Conservation (phyloP, 2,113 vertebrate genomes). For the Odocoileus virginianus region DNA sequence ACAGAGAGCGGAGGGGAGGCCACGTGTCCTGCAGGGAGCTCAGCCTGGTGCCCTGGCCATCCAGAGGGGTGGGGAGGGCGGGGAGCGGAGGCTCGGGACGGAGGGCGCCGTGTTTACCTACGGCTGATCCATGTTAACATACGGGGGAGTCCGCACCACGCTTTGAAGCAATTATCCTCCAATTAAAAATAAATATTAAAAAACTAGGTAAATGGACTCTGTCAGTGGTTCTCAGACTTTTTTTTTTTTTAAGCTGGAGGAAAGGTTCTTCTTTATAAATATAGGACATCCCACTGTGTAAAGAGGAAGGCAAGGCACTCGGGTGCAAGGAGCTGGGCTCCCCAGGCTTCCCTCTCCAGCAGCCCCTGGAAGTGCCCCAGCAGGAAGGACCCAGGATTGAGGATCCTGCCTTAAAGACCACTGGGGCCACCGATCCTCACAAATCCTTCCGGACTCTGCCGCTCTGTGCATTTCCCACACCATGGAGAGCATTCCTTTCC, state of each 20-base stretch:
- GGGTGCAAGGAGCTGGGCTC: neutral
- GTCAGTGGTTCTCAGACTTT: neutral
- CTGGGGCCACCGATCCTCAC: neutral
- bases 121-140: neutral
- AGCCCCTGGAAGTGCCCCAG: neutral
- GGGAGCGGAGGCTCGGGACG: accelerated
- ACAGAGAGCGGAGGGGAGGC: neutral
- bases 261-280: neutral
- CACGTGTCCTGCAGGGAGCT: neutral
- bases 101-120: neutral
- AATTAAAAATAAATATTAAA: neutral
- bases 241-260: neutral
- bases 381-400: neutral
- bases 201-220: neutral
- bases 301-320: neutral
- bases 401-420: neutral
- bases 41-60: neutral
- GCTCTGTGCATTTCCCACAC: neutral
- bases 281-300: neutral
- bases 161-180: neutral
- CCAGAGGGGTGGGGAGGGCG: accelerated
- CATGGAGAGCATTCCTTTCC: neutral
- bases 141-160: neutral
- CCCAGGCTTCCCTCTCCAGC: neutral
- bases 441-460: neutral